Evolutionary conservation across 2,888 invertebrate genomes (phyloP), one percentile per base, ranked within the genome.

Genomic region (Micoletzkya japonica): DNA sequence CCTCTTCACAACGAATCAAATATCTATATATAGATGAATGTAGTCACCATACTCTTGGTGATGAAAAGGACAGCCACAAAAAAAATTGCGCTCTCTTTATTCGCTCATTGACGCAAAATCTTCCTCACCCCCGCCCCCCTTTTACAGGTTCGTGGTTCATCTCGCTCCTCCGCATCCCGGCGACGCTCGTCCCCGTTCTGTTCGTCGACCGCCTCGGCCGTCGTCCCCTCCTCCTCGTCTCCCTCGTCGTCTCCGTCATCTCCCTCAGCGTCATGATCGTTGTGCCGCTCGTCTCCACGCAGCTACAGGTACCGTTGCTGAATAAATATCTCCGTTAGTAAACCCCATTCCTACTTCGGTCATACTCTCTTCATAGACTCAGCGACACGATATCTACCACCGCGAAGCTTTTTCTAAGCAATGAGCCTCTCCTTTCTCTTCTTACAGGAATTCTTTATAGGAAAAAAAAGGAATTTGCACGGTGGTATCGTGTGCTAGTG

Each of bases 141-240:
- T 34, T 50, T 49, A 26, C 36, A 68, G 72, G 72, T 49, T 72
- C 72, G 17, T 72, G 59, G 32, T 50, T 56, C 52, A 69, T 72
- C 54, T 60, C 68, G 6, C 74, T 77, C 24, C 32, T 76, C 17
- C 75, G 78, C 54, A 66, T 78, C 7, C 78, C 77, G 3, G 70
- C 75, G 63, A 78, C 78, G 6, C 67, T 78, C 36, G 72, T 78
- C 14, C 76, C 76, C 17, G 77, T 78, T 0, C 74, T 63, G 34
- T 63, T 63, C 63, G 63, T 63, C 32, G 63, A 63, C 14, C 30
- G 50, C 7, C 32, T 63, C 20, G 78, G 78, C 30, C 72, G 78
- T 44, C 71, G 78, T 39, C 78, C 78, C 4, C 74, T 78, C 14
- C 75, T 78, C 63, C 50, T 75, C 63, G 67, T 73, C 49, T 76